Conservation (phyloP, 2,797 vertebrate species). For the Neopelma chrysocephalum region DNA sequence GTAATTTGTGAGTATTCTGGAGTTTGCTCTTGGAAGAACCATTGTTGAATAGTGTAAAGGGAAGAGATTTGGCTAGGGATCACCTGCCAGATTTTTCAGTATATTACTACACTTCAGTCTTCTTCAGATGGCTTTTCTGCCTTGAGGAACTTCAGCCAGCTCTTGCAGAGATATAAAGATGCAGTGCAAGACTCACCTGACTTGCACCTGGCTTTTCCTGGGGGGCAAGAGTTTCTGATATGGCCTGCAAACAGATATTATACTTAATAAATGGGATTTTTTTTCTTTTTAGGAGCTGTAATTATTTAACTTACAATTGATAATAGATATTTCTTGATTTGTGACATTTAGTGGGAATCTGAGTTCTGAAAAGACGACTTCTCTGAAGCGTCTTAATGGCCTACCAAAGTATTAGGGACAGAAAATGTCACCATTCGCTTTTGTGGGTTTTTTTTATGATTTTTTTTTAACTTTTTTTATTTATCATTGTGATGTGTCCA, state of each 20-base stretch:
- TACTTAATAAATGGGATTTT: not conserved
- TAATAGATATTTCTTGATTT: not conserved
- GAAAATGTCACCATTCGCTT: not conserved
- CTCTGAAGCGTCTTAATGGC: not conserved
- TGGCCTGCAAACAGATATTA: not conserved
- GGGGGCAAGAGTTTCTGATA: not conserved
- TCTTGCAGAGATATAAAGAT: not conserved
- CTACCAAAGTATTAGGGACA: not conserved
- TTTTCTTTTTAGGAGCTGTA: not conserved
- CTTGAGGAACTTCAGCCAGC: not conserved
- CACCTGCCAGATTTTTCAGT: not conserved
- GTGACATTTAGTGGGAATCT: not conserved
- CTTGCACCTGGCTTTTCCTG: not conserved
- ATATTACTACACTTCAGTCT: not conserved
- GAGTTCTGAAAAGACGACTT: not conserved
- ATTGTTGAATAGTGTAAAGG: not conserved
- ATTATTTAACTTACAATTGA: not conserved
- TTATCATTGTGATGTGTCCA: not conserved
- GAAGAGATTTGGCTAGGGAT: not conserved
- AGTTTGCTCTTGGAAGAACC: not conserved
- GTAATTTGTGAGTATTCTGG: not conserved
- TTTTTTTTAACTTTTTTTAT: not conserved
- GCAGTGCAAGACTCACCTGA: not conserved
- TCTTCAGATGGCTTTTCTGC: not conserved
- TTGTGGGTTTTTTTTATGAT: not conserved